These are phyloP conservation scores for Bombyx mori DNA, from an alignment of 1,140 invertebrate genomes.

Conservation along the genomic window ASM3026992v2 NC_085123.1:6652501-6653000, in stretches of 20 bases:
- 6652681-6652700: slow-evolving; percentile 47
- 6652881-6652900: slow-evolving; percentile 12
- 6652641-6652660: slow-evolving; percentile 60
- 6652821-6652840: slow-evolving; percentile 15
- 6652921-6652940: not conserved
- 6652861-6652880: slow-evolving; percentile 7
- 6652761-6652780: slow-evolving; percentile 34
- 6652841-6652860: slow-evolving; percentile 9
- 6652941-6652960: too few relatives aligned
- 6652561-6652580: slow-evolving; percentile 35
- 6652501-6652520: not conserved
- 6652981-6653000: too few relatives aligned
- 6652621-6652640: slow-evolving; percentile 36
- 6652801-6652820: slow-evolving; percentile 16
- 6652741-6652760: slow-evolving; percentile 44
- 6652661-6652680: slow-evolving; percentile 49
- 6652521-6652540: slow-evolving; percentile 3
- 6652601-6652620: slow-evolving; percentile 51
- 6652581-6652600: slow-evolving; percentile 39
- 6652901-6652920: slow-evolving; percentile 1
- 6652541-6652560: slow-evolving; percentile 35
- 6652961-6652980: too few relatives aligned
- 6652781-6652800: slow-evolving; percentile 24
- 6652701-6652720: slow-evolving; percentile 48
- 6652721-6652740: slow-evolving; percentile 32